Conservation (phyloP, 2,113 vertebrate species). For the Brachypodius melanocephalos region DNA sequence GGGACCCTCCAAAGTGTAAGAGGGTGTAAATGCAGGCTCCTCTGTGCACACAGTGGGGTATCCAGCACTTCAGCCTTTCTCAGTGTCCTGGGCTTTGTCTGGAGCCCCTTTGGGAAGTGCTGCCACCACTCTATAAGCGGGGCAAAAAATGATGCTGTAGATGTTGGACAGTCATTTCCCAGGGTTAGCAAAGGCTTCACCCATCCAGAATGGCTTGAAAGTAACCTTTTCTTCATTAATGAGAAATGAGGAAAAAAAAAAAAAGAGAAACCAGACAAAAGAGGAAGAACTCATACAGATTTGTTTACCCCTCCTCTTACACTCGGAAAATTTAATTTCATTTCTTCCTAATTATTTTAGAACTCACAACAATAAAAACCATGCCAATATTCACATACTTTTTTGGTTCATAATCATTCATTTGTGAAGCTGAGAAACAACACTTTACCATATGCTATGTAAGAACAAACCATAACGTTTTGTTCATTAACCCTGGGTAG, state of each 20-base stretch:
- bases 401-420: background rate
- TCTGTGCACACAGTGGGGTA: too few species aligned
- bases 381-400: background rate
- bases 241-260: background rate
- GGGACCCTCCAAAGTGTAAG: background rate
- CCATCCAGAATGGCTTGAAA: background rate
- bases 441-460: background rate
- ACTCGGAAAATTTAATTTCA: background rate
- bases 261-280: background rate
- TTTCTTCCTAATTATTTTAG: background rate
- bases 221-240: background rate
- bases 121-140: background rate
- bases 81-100: background rate
- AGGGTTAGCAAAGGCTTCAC: background rate
- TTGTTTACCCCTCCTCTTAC: background rate
- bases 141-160: background rate
- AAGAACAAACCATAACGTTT: background rate
- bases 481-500: slow-evolving; percentile 3
- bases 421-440: background rate
- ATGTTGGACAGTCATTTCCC: background rate
- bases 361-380: background rate
- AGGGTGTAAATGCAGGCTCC: background rate
- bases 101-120: background rate
- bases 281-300: background rate
- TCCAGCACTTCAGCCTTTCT: background rate